These are phyloP conservation scores for Myathropa florea DNA, from an alignment of 2,888 invertebrate species.

Conservation along the genomic window DNA sequence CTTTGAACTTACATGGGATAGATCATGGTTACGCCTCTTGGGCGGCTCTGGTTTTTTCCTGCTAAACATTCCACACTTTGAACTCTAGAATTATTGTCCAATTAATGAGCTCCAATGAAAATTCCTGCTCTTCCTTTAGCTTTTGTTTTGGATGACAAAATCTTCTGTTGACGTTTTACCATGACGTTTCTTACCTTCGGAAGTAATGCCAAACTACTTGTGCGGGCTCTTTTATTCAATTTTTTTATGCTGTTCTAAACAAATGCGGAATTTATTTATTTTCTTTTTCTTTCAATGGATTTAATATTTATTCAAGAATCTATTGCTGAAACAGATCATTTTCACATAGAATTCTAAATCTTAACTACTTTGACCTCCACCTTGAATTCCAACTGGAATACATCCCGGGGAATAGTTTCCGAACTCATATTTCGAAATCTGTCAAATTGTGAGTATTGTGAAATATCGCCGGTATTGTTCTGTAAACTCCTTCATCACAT, in stretches of 20 bases:
- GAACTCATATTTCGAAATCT: background rate
- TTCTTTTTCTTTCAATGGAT: too few species aligned
- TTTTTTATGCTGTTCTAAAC: too few species aligned
- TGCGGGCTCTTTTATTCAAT: background rate
- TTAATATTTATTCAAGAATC: background rate
- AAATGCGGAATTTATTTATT: too few species aligned
- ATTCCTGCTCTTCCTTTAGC: slow-evolving; percentile 12
- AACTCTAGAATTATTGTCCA: background rate
- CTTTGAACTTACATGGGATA: slow-evolving; percentile 77
- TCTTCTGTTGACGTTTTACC: slow-evolving; percentile 29
- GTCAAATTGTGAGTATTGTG: background rate
- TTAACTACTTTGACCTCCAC: too few species aligned
- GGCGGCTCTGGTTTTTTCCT: slow-evolving; percentile 77
- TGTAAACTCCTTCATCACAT: too few species aligned
- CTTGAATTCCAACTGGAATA: background rate
- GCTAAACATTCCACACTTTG: slow-evolving; percentile 75
- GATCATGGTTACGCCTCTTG: slow-evolving; percentile 77
- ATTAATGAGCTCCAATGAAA: background rate
- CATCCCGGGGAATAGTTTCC: background rate
- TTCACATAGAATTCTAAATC: too few species aligned
- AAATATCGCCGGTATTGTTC: slow-evolving; percentile 1
- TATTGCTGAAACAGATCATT: too few species aligned
- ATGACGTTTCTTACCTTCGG: background rate
- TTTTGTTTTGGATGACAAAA: slow-evolving; percentile 65
- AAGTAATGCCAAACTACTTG: slow-evolving; percentile 28